phyloP scores from a whole-genome alignment of 2,797 vertebrate species.

The Mormyrus proboscirostris region DNA sequence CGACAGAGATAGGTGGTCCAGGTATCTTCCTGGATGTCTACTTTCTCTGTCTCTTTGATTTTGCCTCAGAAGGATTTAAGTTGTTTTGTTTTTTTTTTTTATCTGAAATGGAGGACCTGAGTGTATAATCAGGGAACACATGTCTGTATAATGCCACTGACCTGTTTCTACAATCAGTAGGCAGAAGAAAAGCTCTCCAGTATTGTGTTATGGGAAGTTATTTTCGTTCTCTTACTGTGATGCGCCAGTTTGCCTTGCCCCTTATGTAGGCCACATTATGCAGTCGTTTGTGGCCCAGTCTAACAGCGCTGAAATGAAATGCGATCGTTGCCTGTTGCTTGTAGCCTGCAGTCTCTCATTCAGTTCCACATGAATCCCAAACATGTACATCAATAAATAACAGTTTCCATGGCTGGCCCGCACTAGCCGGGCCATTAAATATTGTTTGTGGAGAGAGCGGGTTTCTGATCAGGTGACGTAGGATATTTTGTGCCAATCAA shows the following conservation, averaged over 20 bases:
- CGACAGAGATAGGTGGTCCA: not conserved
- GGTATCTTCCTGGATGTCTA: slow-evolving; percentile 7
- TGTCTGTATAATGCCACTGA: not conserved
- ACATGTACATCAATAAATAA: not conserved
- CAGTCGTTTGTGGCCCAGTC: slow-evolving; percentile 38
- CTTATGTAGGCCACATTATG: slow-evolving; percentile 40
- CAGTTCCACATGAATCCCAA: not conserved
- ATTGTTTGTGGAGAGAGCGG: not conserved
- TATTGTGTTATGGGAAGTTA: slow-evolving; percentile 39
- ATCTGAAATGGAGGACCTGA: not conserved
- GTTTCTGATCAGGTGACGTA: not conserved
- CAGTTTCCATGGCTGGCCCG: not conserved
- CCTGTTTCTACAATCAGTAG: slow-evolving; percentile 33
- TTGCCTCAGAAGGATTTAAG: not conserved
- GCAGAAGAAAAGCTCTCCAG: slow-evolving; percentile 38
- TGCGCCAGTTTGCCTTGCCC: slow-evolving; percentile 35
- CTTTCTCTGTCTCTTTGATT: not conserved
- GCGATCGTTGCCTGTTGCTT: not conserved
- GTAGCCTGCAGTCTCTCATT: not conserved
- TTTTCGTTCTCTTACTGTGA: slow-evolving; percentile 42
- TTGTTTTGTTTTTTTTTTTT: not conserved
- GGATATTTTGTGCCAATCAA: not conserved
- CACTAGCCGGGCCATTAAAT: not conserved
- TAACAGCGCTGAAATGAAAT: slow-evolving; percentile 18
- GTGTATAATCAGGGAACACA: not conserved